Percentiles rank a stretch among this genome's conserved stretches.
These are phyloP conservation scores for Rhagoletis pomonella DNA, from an alignment of 1,140 invertebrate species.

Conservation along the genomic window DNA sequence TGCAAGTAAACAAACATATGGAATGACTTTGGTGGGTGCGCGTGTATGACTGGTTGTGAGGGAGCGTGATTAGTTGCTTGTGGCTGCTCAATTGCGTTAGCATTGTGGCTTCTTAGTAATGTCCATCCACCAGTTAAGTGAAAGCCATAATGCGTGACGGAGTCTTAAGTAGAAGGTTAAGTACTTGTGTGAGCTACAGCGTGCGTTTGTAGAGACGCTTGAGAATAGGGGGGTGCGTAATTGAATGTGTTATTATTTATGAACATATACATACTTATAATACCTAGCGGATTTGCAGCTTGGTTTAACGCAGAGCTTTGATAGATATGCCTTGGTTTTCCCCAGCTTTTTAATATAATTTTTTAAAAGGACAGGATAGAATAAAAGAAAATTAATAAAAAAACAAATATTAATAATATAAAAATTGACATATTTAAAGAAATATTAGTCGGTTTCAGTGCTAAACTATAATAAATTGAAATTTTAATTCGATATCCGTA, in stretches of 20 bases:
- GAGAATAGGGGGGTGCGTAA: neutral
- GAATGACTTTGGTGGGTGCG: neutral
- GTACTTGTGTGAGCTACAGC: neutral
- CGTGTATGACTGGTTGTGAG: neutral
- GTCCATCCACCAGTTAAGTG: neutral
- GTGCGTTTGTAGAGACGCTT: neutral
- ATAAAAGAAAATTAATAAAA: no score
- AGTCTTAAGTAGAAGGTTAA: neutral
- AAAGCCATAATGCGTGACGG: neutral
- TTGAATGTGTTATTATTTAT: constrained; percentile 4
- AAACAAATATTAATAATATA: no score
- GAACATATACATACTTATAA: neutral
- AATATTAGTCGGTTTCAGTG: no score
- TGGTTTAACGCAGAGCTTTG: no score
- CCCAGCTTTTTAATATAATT: no score
- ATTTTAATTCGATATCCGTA: no score
- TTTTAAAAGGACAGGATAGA: no score
- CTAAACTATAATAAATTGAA: no score
- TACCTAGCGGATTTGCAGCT: no score
- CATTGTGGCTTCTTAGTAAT: neutral
- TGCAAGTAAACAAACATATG: neutral
- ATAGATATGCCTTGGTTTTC: no score
- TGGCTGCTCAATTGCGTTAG: neutral
- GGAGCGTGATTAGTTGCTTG: neutral
- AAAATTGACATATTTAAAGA: no score